These are phyloP conservation scores for Smittia aterrima DNA, from an alignment of 2,888 invertebrate genomes.

Conservation along the genomic window DNA sequence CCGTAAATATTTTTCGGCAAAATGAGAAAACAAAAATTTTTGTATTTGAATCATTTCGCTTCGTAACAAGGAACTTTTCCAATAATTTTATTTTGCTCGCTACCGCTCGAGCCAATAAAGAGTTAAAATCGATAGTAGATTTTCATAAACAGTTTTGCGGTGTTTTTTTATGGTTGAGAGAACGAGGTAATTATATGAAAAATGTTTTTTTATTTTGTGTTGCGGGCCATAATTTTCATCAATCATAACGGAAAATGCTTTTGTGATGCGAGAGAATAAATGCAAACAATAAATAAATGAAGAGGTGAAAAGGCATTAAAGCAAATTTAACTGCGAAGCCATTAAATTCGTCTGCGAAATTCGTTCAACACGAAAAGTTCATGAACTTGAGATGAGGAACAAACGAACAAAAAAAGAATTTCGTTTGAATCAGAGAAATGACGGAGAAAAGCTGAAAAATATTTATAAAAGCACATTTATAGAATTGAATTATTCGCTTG, in stretches of 20 bases:
- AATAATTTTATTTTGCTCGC: neutral
- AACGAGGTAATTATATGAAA: slow-evolving; percentile 2
- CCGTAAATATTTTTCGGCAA: too few relatives aligned
- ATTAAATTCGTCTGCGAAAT: neutral
- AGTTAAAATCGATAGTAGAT: neutral
- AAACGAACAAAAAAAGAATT: neutral
- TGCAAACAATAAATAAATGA: neutral
- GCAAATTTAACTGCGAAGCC: neutral
- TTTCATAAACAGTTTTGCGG: slow-evolving; percentile 5
- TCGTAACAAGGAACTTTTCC: neutral
- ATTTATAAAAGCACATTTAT: neutral
- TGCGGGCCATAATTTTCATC: slow-evolving; percentile 1
- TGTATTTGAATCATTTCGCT: too few relatives aligned
- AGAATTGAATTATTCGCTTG: slow-evolving; percentile 6
- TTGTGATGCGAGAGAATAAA: neutral
- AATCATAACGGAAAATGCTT: neutral
- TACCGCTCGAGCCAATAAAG: neutral
- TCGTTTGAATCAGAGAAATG: neutral
- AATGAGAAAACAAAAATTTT: too few relatives aligned
- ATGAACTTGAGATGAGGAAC: neutral
- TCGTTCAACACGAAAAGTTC: neutral
- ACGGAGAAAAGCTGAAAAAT: slow-evolving; percentile 4
- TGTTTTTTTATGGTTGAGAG: neutral
- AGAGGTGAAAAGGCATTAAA: neutral
- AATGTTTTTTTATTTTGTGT: neutral